Evolutionary conservation across 2,113 vertebrate species (phyloP), one percentile per base, ranked within the genome.

Genomic region (Nycticorax nycticorax): DNA sequence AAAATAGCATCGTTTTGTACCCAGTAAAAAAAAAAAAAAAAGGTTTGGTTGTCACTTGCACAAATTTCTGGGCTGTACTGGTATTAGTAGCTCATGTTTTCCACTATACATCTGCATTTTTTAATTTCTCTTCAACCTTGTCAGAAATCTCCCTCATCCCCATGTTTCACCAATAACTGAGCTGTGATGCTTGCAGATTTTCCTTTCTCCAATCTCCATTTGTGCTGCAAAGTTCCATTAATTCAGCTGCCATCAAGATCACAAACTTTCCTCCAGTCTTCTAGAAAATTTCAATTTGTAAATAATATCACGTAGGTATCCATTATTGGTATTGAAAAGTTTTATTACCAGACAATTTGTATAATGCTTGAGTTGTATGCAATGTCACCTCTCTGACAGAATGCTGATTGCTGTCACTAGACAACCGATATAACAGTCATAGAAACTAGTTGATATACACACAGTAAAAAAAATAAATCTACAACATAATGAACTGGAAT

Each of bases 221-320:
- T 88, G 41, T 84, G n/a, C 64, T 86, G 59, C 67, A 91, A 95
- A 96, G 80, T 77, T 52, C 77, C 53, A 81, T 73, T 91, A 74
- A 91, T 80, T 67, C 26, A 94, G 14, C 73, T 89, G 48, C 52
- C n/a, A 89, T 62, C 8, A 11, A 76, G 53, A 77, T 27, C 0
- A 0, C 47, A 64, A 41, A 62, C 57, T 82, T 89, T 74, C 30
- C 80, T 76, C 53, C 43, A 27, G 39, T 56, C 59, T 74, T 41
- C 48, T 76, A 69, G 48, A 90, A 85, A 84, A 60, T n/a, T 71
- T 73, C 9, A 39, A 37, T 86, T 80, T 78, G 39, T 87, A 82
- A 96, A 92, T 92, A 67, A n/a, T 56, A 82, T 55, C 41, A 43
- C 14, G 37, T 4, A 77, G 18, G 22, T 68, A 86, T 48, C 48